These are phyloP conservation scores for Phyllotreta striolata DNA, from an alignment of 2,888 invertebrate species.

Conservation along the genomic window DNA sequence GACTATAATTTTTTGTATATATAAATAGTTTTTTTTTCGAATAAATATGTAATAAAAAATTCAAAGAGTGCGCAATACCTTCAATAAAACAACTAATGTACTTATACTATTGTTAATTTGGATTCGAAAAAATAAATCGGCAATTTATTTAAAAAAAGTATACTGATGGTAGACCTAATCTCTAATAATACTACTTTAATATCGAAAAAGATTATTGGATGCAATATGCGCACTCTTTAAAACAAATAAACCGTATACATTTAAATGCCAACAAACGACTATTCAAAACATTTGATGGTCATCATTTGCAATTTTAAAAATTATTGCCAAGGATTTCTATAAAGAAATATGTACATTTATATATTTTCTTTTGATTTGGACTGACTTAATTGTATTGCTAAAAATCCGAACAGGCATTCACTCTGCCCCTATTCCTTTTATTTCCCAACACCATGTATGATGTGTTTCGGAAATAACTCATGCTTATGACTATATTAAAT, in stretches of 20 bases:
- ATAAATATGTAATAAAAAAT: slow-evolving; percentile 24
- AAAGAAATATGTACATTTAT: slow-evolving; percentile 7
- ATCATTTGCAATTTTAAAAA: slow-evolving; percentile 4
- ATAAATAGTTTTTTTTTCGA: slow-evolving; percentile 22
- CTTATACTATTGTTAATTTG: too few species aligned
- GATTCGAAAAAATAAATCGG: too few species aligned
- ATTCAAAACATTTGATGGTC: slow-evolving; percentile 1
- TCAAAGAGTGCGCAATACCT: slow-evolving; percentile 1
- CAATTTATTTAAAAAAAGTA: too few species aligned
- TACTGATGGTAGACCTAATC: too few species aligned
- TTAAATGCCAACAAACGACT: slow-evolving; percentile 4
- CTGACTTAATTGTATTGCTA: neutral
- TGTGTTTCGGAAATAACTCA: too few species aligned
- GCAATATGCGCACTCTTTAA: too few species aligned
- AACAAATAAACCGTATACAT: neutral
- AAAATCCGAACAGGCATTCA: neutral
- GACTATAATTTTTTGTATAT: slow-evolving; percentile 23
- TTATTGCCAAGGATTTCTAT: slow-evolving; percentile 14
- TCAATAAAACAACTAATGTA: too few species aligned
- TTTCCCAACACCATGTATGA: too few species aligned
- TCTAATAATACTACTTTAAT: too few species aligned
- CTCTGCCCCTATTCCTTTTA: too few species aligned
- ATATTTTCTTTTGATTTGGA: slow-evolving; percentile 3
- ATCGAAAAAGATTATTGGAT: too few species aligned
- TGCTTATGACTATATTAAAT: too few species aligned